These are phyloP conservation scores for Drosophila ambigua DNA, from an alignment of 1,140 invertebrate genomes.

Conservation along the genomic window DNA sequence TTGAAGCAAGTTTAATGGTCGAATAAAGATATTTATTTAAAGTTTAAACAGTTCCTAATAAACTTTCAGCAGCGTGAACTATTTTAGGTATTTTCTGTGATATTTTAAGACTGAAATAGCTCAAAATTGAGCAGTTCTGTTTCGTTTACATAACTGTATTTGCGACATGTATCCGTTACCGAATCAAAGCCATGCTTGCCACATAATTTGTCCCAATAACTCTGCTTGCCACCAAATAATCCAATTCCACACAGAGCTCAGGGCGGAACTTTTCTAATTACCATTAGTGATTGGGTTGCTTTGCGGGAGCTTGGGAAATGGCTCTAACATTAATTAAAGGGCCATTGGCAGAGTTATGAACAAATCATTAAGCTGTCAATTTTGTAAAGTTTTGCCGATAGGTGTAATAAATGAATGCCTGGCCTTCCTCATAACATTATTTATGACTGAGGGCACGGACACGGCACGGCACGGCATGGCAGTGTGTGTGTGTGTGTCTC, in stretches of 20 bases:
- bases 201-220: slow-evolving; percentile 37
- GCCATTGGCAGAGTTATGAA: slow-evolving; percentile 64
- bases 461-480: background rate
- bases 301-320: background rate
- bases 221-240: slow-evolving; percentile 15
- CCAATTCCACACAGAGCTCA: slow-evolving; percentile 37
- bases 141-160: no score
- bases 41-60: no score
- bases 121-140: no score
- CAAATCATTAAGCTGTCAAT: slow-evolving; percentile 73
- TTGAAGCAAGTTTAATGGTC: no score
- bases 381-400: slow-evolving; percentile 47
- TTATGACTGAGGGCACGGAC: slow-evolving; percentile 22
- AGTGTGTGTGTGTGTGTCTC: no score
- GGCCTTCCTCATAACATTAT: slow-evolving; percentile 43
- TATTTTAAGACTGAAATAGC: no score
- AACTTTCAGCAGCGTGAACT: no score
- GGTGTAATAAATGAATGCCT: slow-evolving; percentile 64
- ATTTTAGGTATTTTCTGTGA: no score
- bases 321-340: slow-evolving; percentile 53
- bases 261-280: slow-evolving; percentile 44
- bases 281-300: slow-evolving; percentile 8
- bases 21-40: no score
- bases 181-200: slow-evolving; percentile 5
- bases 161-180: slow-evolving; percentile 8